These are phyloP conservation scores for Linepithema humile DNA, from an alignment of 1,140 invertebrate genomes.

Conservation along the genomic window DNA sequence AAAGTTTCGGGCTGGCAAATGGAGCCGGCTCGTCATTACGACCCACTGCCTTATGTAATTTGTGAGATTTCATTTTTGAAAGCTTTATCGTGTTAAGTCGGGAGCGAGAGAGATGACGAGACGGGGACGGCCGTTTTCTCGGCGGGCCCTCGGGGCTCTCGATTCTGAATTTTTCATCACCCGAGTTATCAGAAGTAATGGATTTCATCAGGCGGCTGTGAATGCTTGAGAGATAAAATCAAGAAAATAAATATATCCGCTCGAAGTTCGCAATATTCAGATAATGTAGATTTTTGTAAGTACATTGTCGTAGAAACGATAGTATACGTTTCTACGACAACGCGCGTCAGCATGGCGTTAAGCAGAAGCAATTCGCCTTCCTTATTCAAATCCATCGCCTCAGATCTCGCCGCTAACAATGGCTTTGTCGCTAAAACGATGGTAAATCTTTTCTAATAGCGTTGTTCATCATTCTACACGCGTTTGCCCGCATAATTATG, in stretches of 20 bases:
- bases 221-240: not conserved
- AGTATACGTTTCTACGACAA: no score
- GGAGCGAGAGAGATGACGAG: not conserved
- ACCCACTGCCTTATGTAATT: not conserved
- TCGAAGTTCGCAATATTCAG: not conserved
- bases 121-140: no score
- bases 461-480: not conserved
- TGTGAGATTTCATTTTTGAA: slow-evolving; percentile 27
- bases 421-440: not conserved
- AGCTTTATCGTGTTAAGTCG: not conserved
- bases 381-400: no score
- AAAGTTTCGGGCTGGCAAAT: slow-evolving; percentile 1
- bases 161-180: slow-evolving; percentile 18
- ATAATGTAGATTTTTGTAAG: no score
- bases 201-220: not conserved
- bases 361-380: no score
- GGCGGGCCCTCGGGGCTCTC: not conserved
- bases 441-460: not conserved
- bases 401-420: not conserved
- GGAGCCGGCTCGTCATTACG: not conserved
- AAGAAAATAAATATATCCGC: not conserved
- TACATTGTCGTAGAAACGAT: no score
- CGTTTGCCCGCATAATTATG: not conserved
- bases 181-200: not conserved
- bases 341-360: no score